These are phyloP conservation scores for Rhagoletis pomonella DNA, from an alignment of 1,140 invertebrate genomes.

Conservation along the genomic window DNA sequence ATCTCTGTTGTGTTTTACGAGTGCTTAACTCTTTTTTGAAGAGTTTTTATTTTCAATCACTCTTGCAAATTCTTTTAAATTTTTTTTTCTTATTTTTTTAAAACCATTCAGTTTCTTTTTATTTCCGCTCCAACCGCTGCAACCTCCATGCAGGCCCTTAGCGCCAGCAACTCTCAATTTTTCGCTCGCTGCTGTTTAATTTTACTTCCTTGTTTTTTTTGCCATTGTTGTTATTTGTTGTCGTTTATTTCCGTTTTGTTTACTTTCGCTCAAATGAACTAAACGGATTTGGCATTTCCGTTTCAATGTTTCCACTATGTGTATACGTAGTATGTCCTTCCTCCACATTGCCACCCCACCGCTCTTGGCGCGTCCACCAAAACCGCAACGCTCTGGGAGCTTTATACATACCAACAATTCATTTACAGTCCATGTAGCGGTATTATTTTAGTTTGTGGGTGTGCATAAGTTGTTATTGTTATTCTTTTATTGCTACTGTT, in stretches of 20 bases:
- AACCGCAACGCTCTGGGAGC: not conserved
- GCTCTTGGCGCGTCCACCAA: not conserved
- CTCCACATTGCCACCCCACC: not conserved
- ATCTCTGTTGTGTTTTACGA: too few relatives aligned
- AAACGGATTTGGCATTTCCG: constrained; percentile 51
- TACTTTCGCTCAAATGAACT: constrained; percentile 35
- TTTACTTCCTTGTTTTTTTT: not conserved
- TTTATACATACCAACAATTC: constrained; percentile 26
- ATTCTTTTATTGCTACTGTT: too few relatives aligned
- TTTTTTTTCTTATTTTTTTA: not conserved
- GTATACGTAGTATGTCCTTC: not conserved
- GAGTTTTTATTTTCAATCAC: not conserved
- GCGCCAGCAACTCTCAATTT: not conserved
- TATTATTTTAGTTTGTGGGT: too few relatives aligned
- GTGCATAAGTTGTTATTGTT: too few relatives aligned
- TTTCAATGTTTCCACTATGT: constrained; percentile 12
- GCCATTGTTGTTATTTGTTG: constrained; percentile 30
- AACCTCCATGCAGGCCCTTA: not conserved
- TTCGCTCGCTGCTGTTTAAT: not conserved
- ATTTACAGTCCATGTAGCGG: not conserved
- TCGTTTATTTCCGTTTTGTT: constrained; percentile 41
- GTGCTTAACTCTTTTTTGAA: too few relatives aligned
- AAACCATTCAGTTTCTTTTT: not conserved
- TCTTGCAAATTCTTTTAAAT: not conserved
- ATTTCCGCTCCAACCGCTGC: not conserved